These are phyloP conservation scores for Pachypeltis micranthus DNA, from an alignment of 1,140 invertebrate genomes.

Conservation along the genomic window DNA sequence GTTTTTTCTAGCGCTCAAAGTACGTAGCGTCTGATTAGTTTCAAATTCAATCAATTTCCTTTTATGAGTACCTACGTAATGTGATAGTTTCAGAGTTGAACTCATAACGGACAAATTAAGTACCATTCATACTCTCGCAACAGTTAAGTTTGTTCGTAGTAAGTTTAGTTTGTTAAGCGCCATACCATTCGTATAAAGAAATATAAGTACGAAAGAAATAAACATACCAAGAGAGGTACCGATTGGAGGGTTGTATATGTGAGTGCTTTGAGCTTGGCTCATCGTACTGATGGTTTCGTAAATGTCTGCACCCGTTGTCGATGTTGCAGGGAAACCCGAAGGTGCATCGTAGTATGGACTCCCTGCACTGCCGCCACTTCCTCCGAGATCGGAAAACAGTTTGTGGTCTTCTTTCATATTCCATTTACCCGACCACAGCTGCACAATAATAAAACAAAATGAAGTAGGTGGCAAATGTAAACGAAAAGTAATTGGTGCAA, in stretches of 20 bases:
- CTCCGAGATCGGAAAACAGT: conserved; percentile 63
- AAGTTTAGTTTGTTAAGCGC: too few species aligned
- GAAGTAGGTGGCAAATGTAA: too few species aligned
- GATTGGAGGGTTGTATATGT: conserved; percentile 64
- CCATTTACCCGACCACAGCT: conserved; percentile 80
- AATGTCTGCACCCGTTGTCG: conserved; percentile 47
- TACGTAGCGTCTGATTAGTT: too few species aligned
- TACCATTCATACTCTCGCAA: too few species aligned
- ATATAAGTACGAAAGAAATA: conserved; percentile 9
- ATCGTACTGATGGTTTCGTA: conserved; percentile 67
- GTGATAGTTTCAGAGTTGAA: too few species aligned
- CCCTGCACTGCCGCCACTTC: conserved; percentile 32
- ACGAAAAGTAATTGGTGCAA: too few species aligned
- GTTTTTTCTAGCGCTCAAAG: too few species aligned
- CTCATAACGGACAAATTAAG: too few species aligned
- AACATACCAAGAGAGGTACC: conserved; percentile 56
- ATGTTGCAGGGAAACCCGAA: conserved; percentile 43
- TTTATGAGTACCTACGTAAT: too few species aligned
- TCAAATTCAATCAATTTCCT: too few species aligned
- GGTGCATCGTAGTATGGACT: conserved; percentile 48
- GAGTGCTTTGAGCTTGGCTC: conserved; percentile 46
- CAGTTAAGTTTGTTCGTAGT: too few species aligned
- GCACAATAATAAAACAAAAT: conserved; percentile 33
- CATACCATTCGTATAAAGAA: too few species aligned
- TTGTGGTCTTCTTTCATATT: conserved; percentile 80